phyloP scores from a whole-genome alignment of 2,888 invertebrate genomes.

The Sphaerophoria rueppellii region DNA sequence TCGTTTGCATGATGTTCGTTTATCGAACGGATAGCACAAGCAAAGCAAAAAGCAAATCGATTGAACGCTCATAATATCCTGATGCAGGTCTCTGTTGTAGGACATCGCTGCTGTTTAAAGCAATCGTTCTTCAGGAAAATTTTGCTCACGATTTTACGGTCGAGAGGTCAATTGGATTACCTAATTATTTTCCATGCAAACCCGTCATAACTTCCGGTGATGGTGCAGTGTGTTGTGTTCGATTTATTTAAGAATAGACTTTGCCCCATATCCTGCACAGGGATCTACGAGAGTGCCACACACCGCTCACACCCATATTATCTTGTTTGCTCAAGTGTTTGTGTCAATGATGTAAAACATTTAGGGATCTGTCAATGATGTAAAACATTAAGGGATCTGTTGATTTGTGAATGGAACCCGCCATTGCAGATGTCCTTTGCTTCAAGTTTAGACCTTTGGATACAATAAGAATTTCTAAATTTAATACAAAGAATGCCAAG shows the following conservation, averaged over 20 bases:
- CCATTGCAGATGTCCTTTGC: too few species aligned
- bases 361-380: background rate
- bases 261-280: background rate
- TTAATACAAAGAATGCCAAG: too few species aligned
- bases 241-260: conserved; percentile 40
- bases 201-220: conserved; percentile 56
- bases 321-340: conserved; percentile 12
- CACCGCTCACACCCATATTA: background rate
- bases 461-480: too few species aligned
- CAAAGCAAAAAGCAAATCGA: conserved; percentile 30
- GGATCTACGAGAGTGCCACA: background rate
- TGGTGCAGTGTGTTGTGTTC: conserved; percentile 39
- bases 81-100: background rate
- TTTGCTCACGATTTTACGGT: conserved; percentile 56
- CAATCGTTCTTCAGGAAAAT: conserved; percentile 35
- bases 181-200: conserved; percentile 58
- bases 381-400: background rate
- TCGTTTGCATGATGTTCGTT: conserved; percentile 44
- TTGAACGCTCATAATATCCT: conserved; percentile 5
- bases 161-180: conserved; percentile 69
- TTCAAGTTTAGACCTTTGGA: too few species aligned
- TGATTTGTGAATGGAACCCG: too few species aligned
- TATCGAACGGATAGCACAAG: background rate
- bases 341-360: conserved; percentile 8
- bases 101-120: background rate